Conservation (phyloP, 2,888 invertebrate genomes). For the Trissolcus japonicus region DNA sequence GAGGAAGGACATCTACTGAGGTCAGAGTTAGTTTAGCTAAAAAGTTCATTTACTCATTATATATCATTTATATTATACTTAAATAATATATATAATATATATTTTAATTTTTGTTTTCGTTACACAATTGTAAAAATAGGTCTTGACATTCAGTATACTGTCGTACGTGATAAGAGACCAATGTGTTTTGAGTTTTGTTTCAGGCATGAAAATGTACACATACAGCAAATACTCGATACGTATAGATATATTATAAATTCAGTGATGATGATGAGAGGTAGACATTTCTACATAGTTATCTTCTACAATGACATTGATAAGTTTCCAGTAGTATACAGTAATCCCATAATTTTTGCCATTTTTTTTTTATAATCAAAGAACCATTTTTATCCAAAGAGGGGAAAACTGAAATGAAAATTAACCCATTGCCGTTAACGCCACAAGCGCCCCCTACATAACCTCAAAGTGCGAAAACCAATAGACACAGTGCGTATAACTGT, state of each 20-base stretch:
- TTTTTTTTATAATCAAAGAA: too few relatives aligned
- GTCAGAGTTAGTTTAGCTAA: conserved; percentile 7
- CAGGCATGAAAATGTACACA: conserved; percentile 47
- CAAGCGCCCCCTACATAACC: too few relatives aligned
- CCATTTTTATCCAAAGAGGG: too few relatives aligned
- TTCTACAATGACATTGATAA: conserved; percentile 26
- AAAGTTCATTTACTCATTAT: not conserved
- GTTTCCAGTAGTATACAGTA: too few relatives aligned
- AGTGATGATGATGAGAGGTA: conserved; percentile 13
- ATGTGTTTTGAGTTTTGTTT: conserved; percentile 39
- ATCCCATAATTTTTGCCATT: too few relatives aligned
- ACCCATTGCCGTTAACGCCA: too few relatives aligned
- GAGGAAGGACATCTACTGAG: conserved; percentile 18
- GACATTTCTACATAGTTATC: not conserved
- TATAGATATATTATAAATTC: conserved; percentile 14
- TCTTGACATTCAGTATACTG: conserved; percentile 4
- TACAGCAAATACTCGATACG: conserved; percentile 33
- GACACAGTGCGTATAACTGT: too few relatives aligned
- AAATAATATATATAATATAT: not conserved
- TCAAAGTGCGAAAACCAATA: too few relatives aligned
- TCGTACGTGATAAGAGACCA: conserved; percentile 8
- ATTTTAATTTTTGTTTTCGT: not conserved
- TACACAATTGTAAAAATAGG: too few relatives aligned
- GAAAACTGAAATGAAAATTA: too few relatives aligned
- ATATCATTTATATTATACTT: not conserved